Percentiles rank a stretch among this genome's conserved stretches.
phyloP scores from a whole-genome alignment of 2,888 invertebrate genomes.

The Calliphora vomitoria region DNA sequence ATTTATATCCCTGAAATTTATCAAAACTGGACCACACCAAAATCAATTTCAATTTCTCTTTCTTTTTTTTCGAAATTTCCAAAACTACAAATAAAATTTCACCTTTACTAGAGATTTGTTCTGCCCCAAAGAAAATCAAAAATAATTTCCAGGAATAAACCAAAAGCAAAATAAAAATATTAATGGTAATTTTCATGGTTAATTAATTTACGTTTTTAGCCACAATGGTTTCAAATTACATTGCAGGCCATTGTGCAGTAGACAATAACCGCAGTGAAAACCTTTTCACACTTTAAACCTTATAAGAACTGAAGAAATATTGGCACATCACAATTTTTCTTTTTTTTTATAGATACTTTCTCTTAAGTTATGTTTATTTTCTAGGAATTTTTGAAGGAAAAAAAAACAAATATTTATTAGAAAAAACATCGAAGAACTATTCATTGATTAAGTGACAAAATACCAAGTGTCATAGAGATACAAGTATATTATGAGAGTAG shows the following conservation, averaged over 20 bases:
- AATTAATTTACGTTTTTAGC: slow-evolving; percentile 66
- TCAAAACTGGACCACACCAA: slow-evolving; percentile 25
- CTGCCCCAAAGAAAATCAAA: slow-evolving; percentile 13
- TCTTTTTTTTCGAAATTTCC: neutral
- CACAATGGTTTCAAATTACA: slow-evolving; percentile 60
- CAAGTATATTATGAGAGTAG: slow-evolving; percentile 5
- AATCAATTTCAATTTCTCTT: neutral
- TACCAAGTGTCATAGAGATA: slow-evolving; percentile 46
- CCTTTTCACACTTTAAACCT: slow-evolving; percentile 64
- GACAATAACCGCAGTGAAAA: slow-evolving; percentile 52
- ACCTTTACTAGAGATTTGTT: slow-evolving; percentile 35
- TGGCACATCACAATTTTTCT: slow-evolving; percentile 45
- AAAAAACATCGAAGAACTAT: slow-evolving; percentile 24
- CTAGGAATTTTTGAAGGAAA: slow-evolving; percentile 44
- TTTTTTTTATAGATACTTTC: neutral
- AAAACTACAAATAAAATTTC: slow-evolving; percentile 10
- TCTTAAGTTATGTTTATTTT: slow-evolving; percentile 38
- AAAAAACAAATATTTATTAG: slow-evolving; percentile 42
- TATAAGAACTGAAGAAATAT: slow-evolving; percentile 15
- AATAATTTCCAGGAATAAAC: slow-evolving; percentile 58
- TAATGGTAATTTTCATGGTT: slow-evolving; percentile 71
- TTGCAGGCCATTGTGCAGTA: slow-evolving; percentile 42
- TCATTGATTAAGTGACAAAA: slow-evolving; percentile 70
- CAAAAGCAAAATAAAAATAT: slow-evolving; percentile 54
- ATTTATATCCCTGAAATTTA: slow-evolving; percentile 55